Percentiles rank a stretch among this genome's conserved stretches.
Evolutionary conservation across 2,113 vertebrate genomes (phyloP).

Genomic region (Callocephalon fimbriatum): DNA sequence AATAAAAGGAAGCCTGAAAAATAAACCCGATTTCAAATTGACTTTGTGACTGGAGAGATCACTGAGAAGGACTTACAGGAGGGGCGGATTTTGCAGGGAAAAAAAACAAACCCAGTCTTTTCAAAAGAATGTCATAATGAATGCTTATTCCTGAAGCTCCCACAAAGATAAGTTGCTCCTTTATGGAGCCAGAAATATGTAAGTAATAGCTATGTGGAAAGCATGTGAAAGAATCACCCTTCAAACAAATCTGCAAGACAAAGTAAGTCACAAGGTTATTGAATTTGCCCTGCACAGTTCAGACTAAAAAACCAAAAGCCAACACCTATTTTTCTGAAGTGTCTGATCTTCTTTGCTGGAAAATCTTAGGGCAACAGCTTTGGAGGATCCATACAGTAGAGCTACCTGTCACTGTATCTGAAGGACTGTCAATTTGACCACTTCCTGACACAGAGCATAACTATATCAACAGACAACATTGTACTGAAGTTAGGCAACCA

Average conservation of each 20-base stretch:
- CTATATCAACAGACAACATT: not conserved
- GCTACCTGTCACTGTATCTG: not conserved
- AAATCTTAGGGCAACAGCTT: not conserved
- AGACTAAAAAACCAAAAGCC: not conserved
- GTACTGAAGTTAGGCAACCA: not conserved
- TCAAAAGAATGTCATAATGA: not conserved
- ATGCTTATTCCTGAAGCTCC: not conserved
- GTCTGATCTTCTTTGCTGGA: not conserved
- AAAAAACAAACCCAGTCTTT: not conserved
- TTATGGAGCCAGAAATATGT: not conserved
- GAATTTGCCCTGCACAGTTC: not conserved
- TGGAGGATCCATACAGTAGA: not conserved
- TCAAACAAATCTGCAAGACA: not conserved
- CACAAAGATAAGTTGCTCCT: not conserved
- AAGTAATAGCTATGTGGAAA: not conserved
- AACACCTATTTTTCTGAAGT: not conserved
- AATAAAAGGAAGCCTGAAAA: not conserved
- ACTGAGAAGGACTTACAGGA: not conserved
- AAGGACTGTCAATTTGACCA: not conserved
- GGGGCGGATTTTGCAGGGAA: not conserved
- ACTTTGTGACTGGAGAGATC: not conserved
- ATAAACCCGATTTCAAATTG: not conserved
- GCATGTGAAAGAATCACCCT: not conserved
- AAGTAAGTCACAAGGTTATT: not conserved
- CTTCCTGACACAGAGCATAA: not conserved